These are phyloP conservation scores for Linurgus olivaceus DNA, from an alignment of 2,797 vertebrate genomes.

Conservation along the genomic window DNA sequence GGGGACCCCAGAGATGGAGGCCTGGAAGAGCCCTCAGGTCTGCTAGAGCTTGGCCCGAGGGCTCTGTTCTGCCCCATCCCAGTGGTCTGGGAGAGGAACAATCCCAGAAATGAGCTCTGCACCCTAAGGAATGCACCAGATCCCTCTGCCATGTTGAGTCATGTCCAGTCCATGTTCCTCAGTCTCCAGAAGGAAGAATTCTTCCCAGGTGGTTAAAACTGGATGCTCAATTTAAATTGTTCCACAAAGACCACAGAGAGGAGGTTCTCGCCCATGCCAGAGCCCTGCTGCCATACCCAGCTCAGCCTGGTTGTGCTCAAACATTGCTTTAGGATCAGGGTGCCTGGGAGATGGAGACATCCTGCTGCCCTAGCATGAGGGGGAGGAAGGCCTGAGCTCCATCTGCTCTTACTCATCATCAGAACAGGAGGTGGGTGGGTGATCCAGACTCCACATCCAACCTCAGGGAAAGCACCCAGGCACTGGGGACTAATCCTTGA, in stretches of 20 bases:
- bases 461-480: neutral
- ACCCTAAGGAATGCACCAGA: neutral
- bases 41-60: neutral
- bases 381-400: neutral
- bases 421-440: neutral
- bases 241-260: neutral
- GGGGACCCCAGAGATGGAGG: accelerated
- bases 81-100: accelerated
- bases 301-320: neutral
- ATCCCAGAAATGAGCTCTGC: neutral
- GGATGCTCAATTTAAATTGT: neutral
- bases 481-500: neutral
- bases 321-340: accelerated
- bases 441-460: neutral
- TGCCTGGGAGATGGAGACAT: neutral
- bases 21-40: neutral
- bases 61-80: neutral
- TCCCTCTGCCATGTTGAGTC: neutral
- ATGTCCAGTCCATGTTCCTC: neutral
- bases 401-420: neutral
- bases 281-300: neutral
- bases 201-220: neutral
- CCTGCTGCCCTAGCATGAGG: neutral
- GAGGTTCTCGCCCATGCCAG: accelerated
- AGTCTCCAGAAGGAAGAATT: neutral